phyloP scores from a whole-genome alignment of 2,888 invertebrate species.

The Xanthia icteritia region DNA sequence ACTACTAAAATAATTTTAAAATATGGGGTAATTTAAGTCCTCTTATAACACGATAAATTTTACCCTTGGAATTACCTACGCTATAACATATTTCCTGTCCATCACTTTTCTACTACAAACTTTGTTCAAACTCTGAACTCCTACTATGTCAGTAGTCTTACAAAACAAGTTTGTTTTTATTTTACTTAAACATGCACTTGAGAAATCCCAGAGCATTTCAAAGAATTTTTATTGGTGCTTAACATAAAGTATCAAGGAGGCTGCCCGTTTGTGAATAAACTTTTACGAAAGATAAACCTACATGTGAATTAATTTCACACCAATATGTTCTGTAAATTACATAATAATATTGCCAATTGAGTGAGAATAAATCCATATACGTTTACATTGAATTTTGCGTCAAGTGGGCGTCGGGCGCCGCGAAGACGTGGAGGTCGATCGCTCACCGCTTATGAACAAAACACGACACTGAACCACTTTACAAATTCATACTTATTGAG shows the following conservation, averaged over 20 bases:
- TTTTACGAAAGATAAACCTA: conserved; percentile 30
- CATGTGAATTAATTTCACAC: conserved; percentile 42
- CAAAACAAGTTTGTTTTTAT: conserved; percentile 11
- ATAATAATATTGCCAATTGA: conserved; percentile 58
- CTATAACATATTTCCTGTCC: conserved; percentile 14
- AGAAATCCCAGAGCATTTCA: conserved; percentile 16
- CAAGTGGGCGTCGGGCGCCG: conserved; percentile 56
- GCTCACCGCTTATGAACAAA: conserved; percentile 55
- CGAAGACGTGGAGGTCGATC: conserved; percentile 45
- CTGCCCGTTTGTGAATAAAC: not conserved
- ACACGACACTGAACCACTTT: conserved; percentile 60
- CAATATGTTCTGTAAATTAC: conserved; percentile 43
- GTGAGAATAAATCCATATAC: conserved; percentile 61
- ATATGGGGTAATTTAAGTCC: not conserved
- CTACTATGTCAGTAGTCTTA: not conserved
- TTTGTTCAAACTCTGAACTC: not conserved
- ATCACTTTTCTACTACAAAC: conserved; percentile 9
- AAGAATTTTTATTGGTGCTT: conserved; percentile 7
- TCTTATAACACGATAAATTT: not conserved
- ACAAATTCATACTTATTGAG: conserved; percentile 47
- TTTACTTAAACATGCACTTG: conserved; percentile 5
- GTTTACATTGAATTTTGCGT: conserved; percentile 53
- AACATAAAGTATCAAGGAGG: conserved; percentile 1
- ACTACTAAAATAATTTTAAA: not conserved
- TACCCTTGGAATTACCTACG: not conserved